These are phyloP conservation scores for Myodes glareolus DNA, from an alignment of 2,113 vertebrate species.

Conservation along the genomic window DNA sequence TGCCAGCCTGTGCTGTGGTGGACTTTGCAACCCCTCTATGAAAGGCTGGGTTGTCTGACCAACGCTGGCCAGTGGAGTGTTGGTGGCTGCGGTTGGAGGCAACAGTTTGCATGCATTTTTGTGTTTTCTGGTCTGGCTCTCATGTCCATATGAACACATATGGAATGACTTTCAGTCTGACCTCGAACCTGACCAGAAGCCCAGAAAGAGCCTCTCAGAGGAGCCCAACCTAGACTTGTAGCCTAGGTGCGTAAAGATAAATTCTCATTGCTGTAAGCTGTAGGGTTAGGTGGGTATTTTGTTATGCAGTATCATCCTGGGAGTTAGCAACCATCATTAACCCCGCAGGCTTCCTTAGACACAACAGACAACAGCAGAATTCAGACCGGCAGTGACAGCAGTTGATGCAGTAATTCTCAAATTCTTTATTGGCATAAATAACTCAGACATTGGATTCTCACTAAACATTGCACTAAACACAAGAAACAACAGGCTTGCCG, in stretches of 20 bases:
- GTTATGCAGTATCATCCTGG: not conserved
- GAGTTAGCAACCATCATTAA: not conserved
- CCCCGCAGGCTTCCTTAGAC: not conserved
- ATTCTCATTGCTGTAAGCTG: not conserved
- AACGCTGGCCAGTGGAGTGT: not conserved
- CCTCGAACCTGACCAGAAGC: not conserved
- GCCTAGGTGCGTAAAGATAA: not conserved
- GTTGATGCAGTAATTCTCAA: conserved; percentile 72
- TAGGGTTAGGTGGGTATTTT: not conserved
- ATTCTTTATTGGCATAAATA: conserved; percentile 95
- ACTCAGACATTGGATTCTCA: conserved; percentile 93
- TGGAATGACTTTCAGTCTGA: not conserved
- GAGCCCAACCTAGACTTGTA: not conserved
- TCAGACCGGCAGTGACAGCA: conserved; percentile 43
- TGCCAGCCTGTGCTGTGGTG: not conserved
- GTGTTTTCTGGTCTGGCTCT: not conserved
- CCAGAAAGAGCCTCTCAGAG: not conserved
- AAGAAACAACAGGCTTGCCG: conserved; percentile 89
- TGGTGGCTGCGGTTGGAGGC: not conserved
- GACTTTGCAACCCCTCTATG: not conserved
- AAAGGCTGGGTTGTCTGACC: not conserved
- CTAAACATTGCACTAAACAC: conserved; percentile 94
- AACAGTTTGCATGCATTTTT: not conserved
- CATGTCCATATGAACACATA: not conserved
- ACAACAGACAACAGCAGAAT: conserved; percentile 43